Evolutionary conservation across 2,113 vertebrate genomes (phyloP).

Genomic region (Climacteris rufus): DNA sequence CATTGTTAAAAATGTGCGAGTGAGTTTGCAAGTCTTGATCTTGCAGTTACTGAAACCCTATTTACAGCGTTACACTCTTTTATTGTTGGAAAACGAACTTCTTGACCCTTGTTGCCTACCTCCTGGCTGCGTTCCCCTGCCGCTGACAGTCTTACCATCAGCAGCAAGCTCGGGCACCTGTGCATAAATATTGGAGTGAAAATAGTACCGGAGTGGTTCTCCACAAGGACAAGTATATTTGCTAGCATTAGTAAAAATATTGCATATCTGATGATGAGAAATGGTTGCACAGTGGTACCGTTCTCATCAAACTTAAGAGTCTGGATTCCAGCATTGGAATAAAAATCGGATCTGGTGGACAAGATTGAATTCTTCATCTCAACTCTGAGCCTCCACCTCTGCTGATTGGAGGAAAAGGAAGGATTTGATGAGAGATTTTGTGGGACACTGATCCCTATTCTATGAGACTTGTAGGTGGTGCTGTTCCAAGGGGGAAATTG

Average conservation of each 20-base stretch:
- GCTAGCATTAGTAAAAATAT: not conserved
- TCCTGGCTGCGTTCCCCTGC: not conserved
- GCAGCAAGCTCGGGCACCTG: not conserved
- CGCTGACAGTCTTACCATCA: not conserved
- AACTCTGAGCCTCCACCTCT: not conserved
- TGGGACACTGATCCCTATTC: not conserved
- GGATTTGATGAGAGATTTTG: not conserved
- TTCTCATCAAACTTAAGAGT: not conserved
- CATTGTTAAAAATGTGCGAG: not conserved
- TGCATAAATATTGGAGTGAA: not conserved
- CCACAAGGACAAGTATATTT: not conserved
- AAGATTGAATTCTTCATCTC: not conserved
- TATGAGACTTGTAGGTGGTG: not conserved
- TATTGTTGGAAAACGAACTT: not conserved
- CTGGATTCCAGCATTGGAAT: not conserved
- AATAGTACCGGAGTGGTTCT: not conserved
- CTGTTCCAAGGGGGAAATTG: not conserved
- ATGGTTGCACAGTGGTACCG: not conserved
- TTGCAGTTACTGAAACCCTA: not conserved
- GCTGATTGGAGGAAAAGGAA: not conserved
- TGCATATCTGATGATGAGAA: not conserved
- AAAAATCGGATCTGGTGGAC: fast-evolving
- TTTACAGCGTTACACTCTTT: not conserved
- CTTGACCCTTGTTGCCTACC: not conserved
- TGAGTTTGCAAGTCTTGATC: not conserved